Conservation (phyloP, 2,888 invertebrate genomes). For the Boloria selene region DNA sequence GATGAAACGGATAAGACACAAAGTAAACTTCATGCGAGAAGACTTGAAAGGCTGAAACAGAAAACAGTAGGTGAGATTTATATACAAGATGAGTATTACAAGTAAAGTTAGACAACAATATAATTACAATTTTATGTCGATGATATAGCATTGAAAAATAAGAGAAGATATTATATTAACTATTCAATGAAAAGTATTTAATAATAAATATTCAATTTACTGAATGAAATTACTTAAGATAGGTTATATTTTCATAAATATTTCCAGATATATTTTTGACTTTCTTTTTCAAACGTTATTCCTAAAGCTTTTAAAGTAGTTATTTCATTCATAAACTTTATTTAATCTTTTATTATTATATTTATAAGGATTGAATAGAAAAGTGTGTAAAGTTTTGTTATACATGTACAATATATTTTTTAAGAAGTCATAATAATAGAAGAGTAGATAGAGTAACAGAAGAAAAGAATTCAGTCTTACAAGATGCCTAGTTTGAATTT, state of each 20-base stretch:
- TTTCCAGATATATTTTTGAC: no score
- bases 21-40: slow-evolving; percentile 75
- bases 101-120: slow-evolving; percentile 37
- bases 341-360: no score
- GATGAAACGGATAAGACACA: slow-evolving; percentile 48
- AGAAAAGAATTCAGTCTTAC: no score
- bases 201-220: neutral
- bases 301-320: no score
- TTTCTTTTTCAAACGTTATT: no score
- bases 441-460: no score
- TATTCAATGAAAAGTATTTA: neutral
- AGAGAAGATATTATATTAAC: neutral
- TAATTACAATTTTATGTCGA: neutral
- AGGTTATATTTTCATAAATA: neutral
- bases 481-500: no score
- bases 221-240: neutral
- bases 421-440: no score
- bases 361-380: no score
- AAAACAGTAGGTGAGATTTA: slow-evolving; percentile 75
- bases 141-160: neutral
- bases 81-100: slow-evolving; percentile 57
- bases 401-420: no score
- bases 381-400: no score
- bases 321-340: no score
- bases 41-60: slow-evolving; percentile 81